Percentiles rank a stretch among this genome's conserved stretches.
Evolutionary conservation across 2,888 invertebrate genomes (phyloP).

Genomic region (Brachypalpus laphriformis): DNA sequence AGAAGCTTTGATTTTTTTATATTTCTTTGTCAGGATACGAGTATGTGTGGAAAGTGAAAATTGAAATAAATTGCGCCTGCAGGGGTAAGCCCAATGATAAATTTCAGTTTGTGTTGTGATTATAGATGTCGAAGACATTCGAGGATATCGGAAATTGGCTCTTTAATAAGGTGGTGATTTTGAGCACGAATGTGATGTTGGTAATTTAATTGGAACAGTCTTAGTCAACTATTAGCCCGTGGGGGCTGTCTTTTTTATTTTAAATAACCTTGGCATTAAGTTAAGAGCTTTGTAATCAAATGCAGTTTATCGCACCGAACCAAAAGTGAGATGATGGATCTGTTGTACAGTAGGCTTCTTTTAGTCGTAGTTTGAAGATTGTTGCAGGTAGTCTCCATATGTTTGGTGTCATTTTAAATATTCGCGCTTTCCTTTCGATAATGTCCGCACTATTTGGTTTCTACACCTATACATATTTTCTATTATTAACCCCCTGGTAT

Average conservation of each 20-base stretch:
- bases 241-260: neutral
- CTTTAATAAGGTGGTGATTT: slow-evolving; percentile 38
- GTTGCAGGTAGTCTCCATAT: too few species aligned
- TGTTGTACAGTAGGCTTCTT: too few species aligned
- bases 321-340: too few species aligned
- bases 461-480: too few species aligned
- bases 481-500: too few species aligned
- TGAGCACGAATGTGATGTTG: neutral
- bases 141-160: slow-evolving; percentile 37
- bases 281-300: too few species aligned
- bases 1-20: slow-evolving; percentile 8
- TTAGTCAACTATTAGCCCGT: neutral
- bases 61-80: slow-evolving; percentile 30
- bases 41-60: slow-evolving; percentile 20
- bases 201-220: neutral
- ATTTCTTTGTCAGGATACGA: neutral
- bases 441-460: too few species aligned
- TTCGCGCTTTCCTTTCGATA: too few species aligned
- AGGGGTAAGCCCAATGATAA: slow-evolving; percentile 1
- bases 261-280: neutral
- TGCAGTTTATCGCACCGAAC: too few species aligned
- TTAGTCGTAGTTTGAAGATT: too few species aligned
- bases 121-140: slow-evolving; percentile 16
- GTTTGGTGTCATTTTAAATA: too few species aligned
- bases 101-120: slow-evolving; percentile 19